Conservation (phyloP, 2,797 vertebrate genomes). For the Selene dorsalis region DNA sequence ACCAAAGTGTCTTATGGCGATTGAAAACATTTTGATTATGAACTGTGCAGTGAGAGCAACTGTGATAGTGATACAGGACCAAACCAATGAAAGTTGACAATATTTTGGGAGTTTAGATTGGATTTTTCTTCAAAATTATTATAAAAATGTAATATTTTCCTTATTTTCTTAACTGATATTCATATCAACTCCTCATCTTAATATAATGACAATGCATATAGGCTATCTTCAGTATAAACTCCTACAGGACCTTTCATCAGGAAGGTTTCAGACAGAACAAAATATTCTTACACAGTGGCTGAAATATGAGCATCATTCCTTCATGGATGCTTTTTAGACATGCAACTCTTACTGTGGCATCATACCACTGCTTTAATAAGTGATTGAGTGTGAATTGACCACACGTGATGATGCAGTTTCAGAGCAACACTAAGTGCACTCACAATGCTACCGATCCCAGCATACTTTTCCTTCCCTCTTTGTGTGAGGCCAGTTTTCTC, state of each 20-base stretch:
- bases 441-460: slow-evolving; percentile 26
- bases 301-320: neutral
- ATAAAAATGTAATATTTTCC: neutral
- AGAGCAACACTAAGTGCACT: slow-evolving; percentile 23
- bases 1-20: slow-evolving; percentile 61
- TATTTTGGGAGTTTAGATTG: slow-evolving; percentile 6
- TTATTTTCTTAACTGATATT: neutral
- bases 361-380: neutral
- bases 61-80: neutral
- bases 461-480: slow-evolving; percentile 41
- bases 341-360: neutral
- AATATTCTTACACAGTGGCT: neutral
- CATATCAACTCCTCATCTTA: neutral
- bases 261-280: neutral
- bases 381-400: slow-evolving; percentile 20
- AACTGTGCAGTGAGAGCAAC: slow-evolving; percentile 23
- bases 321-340: neutral
- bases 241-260: neutral
- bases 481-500: slow-evolving; percentile 59
- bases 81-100: neutral
- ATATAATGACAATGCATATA: neutral
- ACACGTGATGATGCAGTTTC: slow-evolving; percentile 9
- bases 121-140: neutral
- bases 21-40: slow-evolving; percentile 58
- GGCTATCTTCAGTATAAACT: neutral